phyloP scores from a whole-genome alignment of 2,888 invertebrate genomes.

The Meliscaeva auricollis region DNA sequence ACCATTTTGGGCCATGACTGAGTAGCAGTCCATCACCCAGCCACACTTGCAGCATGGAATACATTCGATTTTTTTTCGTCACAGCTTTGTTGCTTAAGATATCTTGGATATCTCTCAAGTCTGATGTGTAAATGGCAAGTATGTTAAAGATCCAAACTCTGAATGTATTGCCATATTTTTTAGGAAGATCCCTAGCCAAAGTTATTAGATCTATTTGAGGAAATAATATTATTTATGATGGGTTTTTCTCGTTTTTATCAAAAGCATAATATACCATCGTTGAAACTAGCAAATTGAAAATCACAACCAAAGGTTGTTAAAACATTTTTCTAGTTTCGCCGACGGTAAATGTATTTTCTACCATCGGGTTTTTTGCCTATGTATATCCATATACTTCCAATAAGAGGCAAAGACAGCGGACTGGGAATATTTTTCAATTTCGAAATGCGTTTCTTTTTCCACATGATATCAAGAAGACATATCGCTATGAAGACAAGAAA shows the following conservation, averaged over 20 bases:
- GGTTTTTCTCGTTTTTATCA: no score
- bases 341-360: neutral
- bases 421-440: constrained; percentile 62
- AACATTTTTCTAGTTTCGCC: no score
- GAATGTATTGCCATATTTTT: constrained; percentile 67
- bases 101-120: constrained; percentile 71
- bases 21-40: constrained; percentile 71
- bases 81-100: constrained; percentile 60
- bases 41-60: constrained; percentile 76
- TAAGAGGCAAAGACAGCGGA: constrained; percentile 59
- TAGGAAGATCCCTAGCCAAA: constrained; percentile 52
- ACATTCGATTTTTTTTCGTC: constrained; percentile 76
- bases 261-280: neutral
- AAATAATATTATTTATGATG: neutral
- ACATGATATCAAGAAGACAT: constrained; percentile 62
- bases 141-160: constrained; percentile 71
- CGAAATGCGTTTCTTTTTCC: constrained; percentile 57
- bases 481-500: constrained; percentile 34
- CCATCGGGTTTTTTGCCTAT: constrained; percentile 67
- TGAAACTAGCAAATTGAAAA: no score
- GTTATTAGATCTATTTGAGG: constrained; percentile 61
- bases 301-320: no score
- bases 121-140: constrained; percentile 71
- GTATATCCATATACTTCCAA: constrained; percentile 72
- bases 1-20: constrained; percentile 85